Evolutionary conservation across 2,888 invertebrate genomes (phyloP).

Genomic region (Notodonta dromedarius): DNA sequence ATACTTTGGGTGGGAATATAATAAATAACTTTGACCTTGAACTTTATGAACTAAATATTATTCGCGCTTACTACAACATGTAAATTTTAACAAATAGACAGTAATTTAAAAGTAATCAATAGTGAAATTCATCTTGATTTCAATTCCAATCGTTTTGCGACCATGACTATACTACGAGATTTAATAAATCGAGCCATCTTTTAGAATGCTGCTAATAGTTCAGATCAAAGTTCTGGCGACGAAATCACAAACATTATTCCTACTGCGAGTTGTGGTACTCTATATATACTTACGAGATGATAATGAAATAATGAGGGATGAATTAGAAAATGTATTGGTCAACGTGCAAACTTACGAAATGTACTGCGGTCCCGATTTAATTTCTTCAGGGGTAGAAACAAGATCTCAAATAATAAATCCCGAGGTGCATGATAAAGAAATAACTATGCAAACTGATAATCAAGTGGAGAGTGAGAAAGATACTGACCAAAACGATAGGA

Average conservation of each 20-base stretch:
- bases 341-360: background rate
- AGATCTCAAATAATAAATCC: background rate
- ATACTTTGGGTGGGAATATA: background rate
- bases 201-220: constrained; percentile 19
- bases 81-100: too few relatives aligned
- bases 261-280: background rate
- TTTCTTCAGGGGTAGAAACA: background rate
- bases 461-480: background rate
- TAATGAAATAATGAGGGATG: background rate
- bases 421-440: background rate
- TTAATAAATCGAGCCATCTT: constrained; percentile 16
- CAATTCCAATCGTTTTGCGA: background rate
- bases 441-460: background rate
- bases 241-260: background rate
- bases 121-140: background rate
- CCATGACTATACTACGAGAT: background rate
- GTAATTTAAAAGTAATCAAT: background rate
- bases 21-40: too few relatives aligned
- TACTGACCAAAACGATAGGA: background rate
- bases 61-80: too few relatives aligned
- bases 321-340: background rate
- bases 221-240: constrained; percentile 3
- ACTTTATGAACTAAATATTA: too few relatives aligned
- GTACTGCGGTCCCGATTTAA: background rate
- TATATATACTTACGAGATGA: background rate